Evolutionary conservation across 2,888 invertebrate genomes (phyloP), one percentile per base, ranked within the genome.

Genomic region (Calameuta idolon): DNA sequence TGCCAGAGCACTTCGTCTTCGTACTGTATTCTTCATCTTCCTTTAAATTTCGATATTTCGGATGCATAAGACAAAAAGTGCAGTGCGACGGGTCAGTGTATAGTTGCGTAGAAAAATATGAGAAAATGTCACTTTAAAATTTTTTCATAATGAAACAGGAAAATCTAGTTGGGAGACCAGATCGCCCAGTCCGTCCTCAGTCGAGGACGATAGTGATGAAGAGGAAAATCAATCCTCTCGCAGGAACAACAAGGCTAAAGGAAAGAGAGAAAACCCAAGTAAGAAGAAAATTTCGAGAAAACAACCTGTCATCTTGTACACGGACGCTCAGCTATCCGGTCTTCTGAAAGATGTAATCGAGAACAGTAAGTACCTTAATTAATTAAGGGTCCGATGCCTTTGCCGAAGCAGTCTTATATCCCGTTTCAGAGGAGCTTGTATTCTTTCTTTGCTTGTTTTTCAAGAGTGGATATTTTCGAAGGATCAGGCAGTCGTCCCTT

Each of bases 81-180:
- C 15, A 40, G 15, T 37, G 37, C 37, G 37, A 37, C 37, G 12
- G 3, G 37, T 12, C 37, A 34, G 9, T 37, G 30, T 69, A 9
- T 30, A 69, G 69, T n/a, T 31, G 69, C 4, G 69, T 30, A 33
- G n/a, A 69, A 69, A 69, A 23, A 69, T 31, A 12, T 11, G 9
- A 15, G 30, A 15, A 33, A 15, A 33, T 31, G 30, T 71, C 30
- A 5, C 34, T 33, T 15, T 11, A 55, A 55, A 5, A 23, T 55
- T 55, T 55, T 23, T 2, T 9, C 9, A 55, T 55, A 23, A 23
- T 9, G 12, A 31, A 71, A 71, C 83, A 85, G 86, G 83, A 55
- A 90, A 90, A 86, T 87, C 89, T 71, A 87, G 88, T 76, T 89
- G 89, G 89, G 89, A 90, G 85, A 87, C 86, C 69, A 86, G 82